Evolutionary conservation across 1,140 invertebrate species (phyloP), one percentile per base, ranked within the genome.

Genomic region (Leptopilina boulardi): DNA sequence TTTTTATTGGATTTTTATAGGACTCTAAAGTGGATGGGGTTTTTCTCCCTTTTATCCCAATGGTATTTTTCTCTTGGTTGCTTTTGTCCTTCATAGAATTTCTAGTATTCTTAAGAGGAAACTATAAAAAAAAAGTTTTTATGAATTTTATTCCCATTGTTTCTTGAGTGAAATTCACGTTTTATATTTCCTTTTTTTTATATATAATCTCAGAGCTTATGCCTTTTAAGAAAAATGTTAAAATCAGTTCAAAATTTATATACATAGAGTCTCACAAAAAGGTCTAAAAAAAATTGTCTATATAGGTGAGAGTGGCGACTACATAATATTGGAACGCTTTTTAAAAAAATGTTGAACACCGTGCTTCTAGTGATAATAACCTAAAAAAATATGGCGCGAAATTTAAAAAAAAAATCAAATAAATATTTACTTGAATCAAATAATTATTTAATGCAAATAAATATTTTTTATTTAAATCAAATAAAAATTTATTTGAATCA

Each of bases 1-100:
- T 30, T 59, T 59, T 59, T 59, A 59, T 59, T 59, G 9, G 21
- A 59, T 15, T 59, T 59, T 26, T 59, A 30, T 59, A 59, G 21
- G 56, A 4, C 56, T 59, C 11, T 11, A 59, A 23, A 30, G 10
- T 59, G 11, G 56, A 26, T 26, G 23, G 56, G 56, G 10, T 26
- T 59, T 59, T 26, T 59, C 26, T 21, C 26, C 1, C 21, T 59
- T 26, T 59, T 59, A n/a, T 59, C 3, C 13, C 21, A 30, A 23
- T 26, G 21, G 23, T 15, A 26, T 59, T 59, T 59, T 59, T 59
- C 23, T 2, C 56, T 59, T 30, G 11, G 44, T 47, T 47, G 11
- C 44, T 15, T 47, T 47, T 13, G 44, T 47, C 15, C 44, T 47
- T 47, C 44, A 15, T 30, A 26, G 56, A 59, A 26, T 26, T 59